A percentile compares a stretch with the other conserved stretches of the same genome.
These are phyloP conservation scores for Apodemia mormo DNA, from an alignment of 2,888 invertebrate genomes.

Conservation along the genomic window DNA sequence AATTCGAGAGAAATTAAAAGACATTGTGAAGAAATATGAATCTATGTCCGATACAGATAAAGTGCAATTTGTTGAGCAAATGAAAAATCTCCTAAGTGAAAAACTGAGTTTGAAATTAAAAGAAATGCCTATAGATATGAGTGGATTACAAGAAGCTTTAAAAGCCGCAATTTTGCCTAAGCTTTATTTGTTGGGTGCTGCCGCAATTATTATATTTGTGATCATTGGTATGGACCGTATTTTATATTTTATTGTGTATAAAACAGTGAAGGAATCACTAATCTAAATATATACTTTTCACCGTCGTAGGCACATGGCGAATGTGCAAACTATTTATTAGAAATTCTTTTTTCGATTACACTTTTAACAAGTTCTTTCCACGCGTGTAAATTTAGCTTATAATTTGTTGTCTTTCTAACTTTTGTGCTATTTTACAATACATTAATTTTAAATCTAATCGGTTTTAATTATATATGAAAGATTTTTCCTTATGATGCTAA, in stretches of 20 bases:
- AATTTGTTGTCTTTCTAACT: too few species aligned
- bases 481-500: too few species aligned
- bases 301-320: too few species aligned
- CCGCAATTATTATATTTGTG: conserved; percentile 40
- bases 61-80: conserved; percentile 52
- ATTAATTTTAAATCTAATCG: too few species aligned
- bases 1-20: conserved; percentile 53
- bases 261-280: too few species aligned
- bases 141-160: conserved; percentile 57
- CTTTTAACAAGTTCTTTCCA: too few species aligned
- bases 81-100: conserved; percentile 58
- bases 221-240: conserved; percentile 40
- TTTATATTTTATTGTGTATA: background rate
- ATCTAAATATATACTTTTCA: too few species aligned
- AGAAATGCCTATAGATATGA: conserved; percentile 51
- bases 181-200: conserved; percentile 52
- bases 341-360: too few species aligned
- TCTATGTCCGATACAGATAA: conserved; percentile 58
- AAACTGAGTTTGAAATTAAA: conserved; percentile 54
- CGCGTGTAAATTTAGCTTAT: too few species aligned
- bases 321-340: too few species aligned
- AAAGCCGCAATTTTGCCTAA: conserved; percentile 52
- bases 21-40: conserved; percentile 53
- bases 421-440: too few species aligned
- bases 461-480: too few species aligned